Conservation (phyloP, 92 coral and sea anemone genomes). For the Micromussa lordhowensis region DNA sequence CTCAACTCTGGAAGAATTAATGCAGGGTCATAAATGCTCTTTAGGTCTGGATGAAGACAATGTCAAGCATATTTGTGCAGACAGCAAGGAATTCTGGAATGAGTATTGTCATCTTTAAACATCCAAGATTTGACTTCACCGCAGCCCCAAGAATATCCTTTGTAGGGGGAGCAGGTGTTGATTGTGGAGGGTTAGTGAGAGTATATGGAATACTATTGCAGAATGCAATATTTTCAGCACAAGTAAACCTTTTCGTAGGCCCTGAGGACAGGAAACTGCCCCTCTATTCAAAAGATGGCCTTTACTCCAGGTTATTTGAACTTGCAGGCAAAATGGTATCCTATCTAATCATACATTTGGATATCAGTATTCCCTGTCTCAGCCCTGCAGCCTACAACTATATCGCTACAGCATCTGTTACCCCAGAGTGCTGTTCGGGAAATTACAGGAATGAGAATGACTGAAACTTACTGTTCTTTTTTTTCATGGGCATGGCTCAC, state of each 20-base stretch:
- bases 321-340: constrained; percentile 62
- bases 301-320: constrained; percentile 52
- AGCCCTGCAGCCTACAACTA: constrained; percentile 65
- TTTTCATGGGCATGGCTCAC: too few species aligned
- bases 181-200: constrained; percentile 63
- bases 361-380: constrained; percentile 61
- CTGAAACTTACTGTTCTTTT: too few species aligned
- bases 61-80: constrained; percentile 40
- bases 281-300: constrained; percentile 46
- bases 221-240: constrained; percentile 54
- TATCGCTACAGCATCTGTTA: constrained; percentile 39
- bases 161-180: constrained; percentile 50
- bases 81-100: constrained; percentile 50
- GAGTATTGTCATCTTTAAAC: constrained; percentile 43
- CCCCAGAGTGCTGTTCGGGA: constrained; percentile 22
- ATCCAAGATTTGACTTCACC: constrained; percentile 36
- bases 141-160: constrained; percentile 34
- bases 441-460: too few species aligned
- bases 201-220: constrained; percentile 63
- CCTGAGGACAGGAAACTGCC: constrained; percentile 57
- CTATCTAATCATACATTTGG: constrained; percentile 39
- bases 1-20: constrained; percentile 57
- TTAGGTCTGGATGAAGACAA: constrained; percentile 49
- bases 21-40: constrained; percentile 30
- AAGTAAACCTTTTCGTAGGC: constrained; percentile 70